phyloP scores from a whole-genome alignment of 1,140 invertebrate genomes.

The Bemisia tabaci region DNA sequence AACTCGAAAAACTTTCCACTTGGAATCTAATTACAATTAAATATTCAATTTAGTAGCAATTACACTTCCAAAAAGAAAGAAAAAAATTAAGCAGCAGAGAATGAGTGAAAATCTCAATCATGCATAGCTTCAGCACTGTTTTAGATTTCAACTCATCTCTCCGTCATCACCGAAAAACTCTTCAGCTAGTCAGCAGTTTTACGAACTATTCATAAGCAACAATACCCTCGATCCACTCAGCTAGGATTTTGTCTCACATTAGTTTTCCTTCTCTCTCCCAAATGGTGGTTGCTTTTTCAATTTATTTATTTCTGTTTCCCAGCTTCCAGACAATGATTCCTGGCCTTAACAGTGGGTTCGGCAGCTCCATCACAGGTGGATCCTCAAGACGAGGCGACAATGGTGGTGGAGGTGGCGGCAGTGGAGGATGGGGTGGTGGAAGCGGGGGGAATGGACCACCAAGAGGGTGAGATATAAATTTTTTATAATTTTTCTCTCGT shows the following conservation, averaged over 20 bases:
- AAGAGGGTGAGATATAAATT: no score
- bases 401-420: not conserved
- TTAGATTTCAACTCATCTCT: no score
- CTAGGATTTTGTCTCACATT: not conserved
- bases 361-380: not conserved
- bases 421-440: not conserved
- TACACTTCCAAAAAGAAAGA: no score
- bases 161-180: not conserved
- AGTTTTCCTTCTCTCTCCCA: not conserved
- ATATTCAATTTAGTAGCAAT: no score
- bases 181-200: not conserved
- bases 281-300: not conserved
- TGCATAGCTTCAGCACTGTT: no score
- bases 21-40: no score
- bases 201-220: not conserved
- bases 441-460: no score
- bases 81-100: no score
- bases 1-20: no score
- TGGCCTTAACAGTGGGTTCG: not conserved
- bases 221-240: not conserved
- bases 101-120: no score
- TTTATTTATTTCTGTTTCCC: not conserved
- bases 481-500: no score
- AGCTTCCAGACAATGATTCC: not conserved
- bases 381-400: not conserved